Evolutionary conservation across 1,140 invertebrate species (phyloP), one percentile per base, ranked within the genome.

Genomic region (Atta texana): DNA sequence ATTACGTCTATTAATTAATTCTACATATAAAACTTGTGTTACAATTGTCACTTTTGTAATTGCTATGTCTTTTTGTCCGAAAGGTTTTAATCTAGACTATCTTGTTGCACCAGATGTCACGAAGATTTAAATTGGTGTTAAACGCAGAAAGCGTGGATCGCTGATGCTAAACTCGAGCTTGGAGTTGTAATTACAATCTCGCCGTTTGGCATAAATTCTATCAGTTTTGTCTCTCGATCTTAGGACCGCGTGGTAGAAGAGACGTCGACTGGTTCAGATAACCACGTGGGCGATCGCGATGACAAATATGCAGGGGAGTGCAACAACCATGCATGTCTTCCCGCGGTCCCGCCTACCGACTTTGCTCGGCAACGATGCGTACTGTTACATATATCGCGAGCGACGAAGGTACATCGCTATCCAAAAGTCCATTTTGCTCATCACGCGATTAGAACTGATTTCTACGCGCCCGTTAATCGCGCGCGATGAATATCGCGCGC

Each of bases 311-410:
- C 78, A 81, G 80, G 63, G 72, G 89, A 91, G 87, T 78, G 72
- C 85, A 87, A 89, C 88, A 92, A 88, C 80, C 86, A 85, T 84
- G 80, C 86, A 81, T 84, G 87, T 89, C 86, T 87, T 69, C 61
- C 21, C 72, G 63, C 57, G 63, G 81, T 88, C 88, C 91, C 92
- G 91, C 92, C 92, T 92, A 92, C 91, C 85, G 75, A 88, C 87
- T 92, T 92, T 89, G 89, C 87, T 68, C 63, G 78, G 91, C 86
- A 72, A 68, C 77, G 87, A 88, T 88, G 90, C 90, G 91, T 91
- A 69, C 71, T 61, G 81, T 87, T 85, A 87, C 84, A 88, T 75
- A 87, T 88, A 87, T 86, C 76, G 68, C 34, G 68, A 87, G 85
- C 87, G 76, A 85, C 84, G 76, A 7, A 53, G 61, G 68, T 90